Evolutionary conservation across 2,888 invertebrate genomes (phyloP), one percentile per base, ranked within the genome.

Genomic region (Melitaea athalia): DNA sequence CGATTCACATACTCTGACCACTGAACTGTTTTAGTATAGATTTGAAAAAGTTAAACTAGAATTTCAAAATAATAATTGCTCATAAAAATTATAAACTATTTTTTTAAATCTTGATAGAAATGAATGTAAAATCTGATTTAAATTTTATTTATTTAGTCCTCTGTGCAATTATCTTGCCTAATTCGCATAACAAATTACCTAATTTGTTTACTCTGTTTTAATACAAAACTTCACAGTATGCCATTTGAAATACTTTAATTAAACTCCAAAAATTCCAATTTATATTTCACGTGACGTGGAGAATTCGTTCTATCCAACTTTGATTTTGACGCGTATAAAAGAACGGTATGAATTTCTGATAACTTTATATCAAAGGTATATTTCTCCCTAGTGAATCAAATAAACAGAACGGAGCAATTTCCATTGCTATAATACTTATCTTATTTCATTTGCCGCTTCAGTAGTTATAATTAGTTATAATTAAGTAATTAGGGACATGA

Each of bases 361-460:
- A 74, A 68, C 71, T 71, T 72, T 67, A 75, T 72, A 75, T 72
- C 70, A 70, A 70, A 61, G 55, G 66, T 68, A 59, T 66, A 69
- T 67, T 53, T 24, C 55, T 67, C 74, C 69, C 72, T 45, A 38
- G 72, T 66, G 73, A 64, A 64, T 69, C 55, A 67, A 64, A 72
- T 64, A 72, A 72, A 74, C 70, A 72, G 59, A 62, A 72, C 69
- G 76, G 79, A 78, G 81, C 82, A 84, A 85, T 83, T 83, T 80
- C 76, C 78, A 75, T 76, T 68, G 74, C 74, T 77, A 83, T 77
- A 83, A 82, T 82, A 82, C 67, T 72, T 70, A 67, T 73, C 80
- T 77, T 80, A 81, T 79, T 83, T 84, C 77, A 82, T 85, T 86
- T 85, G 81, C 77, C 84, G 84, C 84, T 80, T 84, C 82, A 81